Conservation (phyloP, 2,888 invertebrate genomes). For the Polydrusus pterygomalis region DNA sequence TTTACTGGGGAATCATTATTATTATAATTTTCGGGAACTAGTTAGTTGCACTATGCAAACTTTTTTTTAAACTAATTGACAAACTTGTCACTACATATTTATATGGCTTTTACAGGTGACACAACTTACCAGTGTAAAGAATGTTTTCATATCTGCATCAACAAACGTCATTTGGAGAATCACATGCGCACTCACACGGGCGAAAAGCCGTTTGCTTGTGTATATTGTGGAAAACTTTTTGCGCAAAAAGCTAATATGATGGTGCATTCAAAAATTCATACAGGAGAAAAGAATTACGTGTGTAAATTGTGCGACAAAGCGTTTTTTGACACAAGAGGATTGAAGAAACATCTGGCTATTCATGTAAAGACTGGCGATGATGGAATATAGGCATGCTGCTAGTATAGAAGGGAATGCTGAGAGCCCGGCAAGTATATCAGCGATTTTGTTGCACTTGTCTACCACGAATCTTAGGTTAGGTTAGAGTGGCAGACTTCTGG, state of each 20-base stretch:
- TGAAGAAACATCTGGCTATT: conserved; percentile 53
- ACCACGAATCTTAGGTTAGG: no score
- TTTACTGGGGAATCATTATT: no score
- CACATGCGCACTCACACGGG: conserved; percentile 55
- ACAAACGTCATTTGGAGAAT: conserved; percentile 53
- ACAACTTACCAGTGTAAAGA: conserved; percentile 55
- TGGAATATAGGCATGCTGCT: no score
- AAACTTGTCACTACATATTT: neutral
- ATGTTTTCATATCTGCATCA: conserved; percentile 54
- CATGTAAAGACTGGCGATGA: conserved; percentile 45
- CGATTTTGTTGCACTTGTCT: no score
- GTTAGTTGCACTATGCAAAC: no score
- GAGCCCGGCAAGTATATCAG: no score
- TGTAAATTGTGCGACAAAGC: conserved; percentile 55
- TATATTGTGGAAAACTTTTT: conserved; percentile 67
- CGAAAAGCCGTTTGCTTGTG: conserved; percentile 65
- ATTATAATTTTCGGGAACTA: no score
- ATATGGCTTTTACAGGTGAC: conserved; percentile 46
- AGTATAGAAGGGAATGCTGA: neutral
- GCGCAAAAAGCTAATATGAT: conserved; percentile 55
- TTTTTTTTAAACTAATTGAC: no score
- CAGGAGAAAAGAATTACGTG: conserved; percentile 50
- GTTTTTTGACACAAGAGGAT: conserved; percentile 49
- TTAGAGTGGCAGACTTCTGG: no score
- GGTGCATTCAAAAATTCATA: conserved; percentile 55